phyloP scores from a whole-genome alignment of 64 coral and sea anemone species.

The Montipora capricornis region DNA sequence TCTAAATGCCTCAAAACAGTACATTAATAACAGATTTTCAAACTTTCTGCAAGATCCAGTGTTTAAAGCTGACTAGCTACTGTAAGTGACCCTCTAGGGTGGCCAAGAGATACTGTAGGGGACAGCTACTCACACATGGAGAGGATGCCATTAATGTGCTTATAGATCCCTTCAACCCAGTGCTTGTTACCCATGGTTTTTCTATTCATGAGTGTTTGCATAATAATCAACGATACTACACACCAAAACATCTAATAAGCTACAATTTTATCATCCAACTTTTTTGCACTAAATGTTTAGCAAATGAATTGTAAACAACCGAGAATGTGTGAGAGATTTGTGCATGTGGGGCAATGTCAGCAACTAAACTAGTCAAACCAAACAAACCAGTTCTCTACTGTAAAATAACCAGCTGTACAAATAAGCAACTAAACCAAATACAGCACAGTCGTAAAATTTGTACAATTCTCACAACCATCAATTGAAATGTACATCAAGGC shows the following conservation, averaged over 20 bases:
- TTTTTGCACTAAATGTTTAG: too few species aligned
- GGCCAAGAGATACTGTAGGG: constrained; percentile 42
- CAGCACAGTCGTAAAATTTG: not conserved
- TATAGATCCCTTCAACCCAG: constrained; percentile 61
- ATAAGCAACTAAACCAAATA: not conserved
- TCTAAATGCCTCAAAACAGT: constrained; percentile 50
- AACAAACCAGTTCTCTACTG: not conserved
- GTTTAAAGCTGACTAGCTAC: constrained; percentile 59
- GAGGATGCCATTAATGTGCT: constrained; percentile 52
- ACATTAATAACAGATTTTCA: constrained; percentile 32
- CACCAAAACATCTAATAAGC: too few species aligned
- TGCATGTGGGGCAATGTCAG: too few species aligned
- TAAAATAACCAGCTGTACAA: too few species aligned
- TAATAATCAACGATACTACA: too few species aligned
- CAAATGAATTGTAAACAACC: too few species aligned
- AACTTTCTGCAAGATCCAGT: constrained; percentile 64
- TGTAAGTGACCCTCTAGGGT: constrained; percentile 59
- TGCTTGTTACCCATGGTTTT: constrained; percentile 58
- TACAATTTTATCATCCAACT: too few species aligned
- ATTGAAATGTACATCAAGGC: constrained; percentile 57
- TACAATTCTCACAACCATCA: constrained; percentile 5
- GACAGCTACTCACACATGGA: constrained; percentile 51
- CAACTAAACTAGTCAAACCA: too few species aligned
- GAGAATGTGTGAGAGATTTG: too few species aligned
- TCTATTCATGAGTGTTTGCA: constrained; percentile 56